These are phyloP conservation scores for Gasterosteus aculeatus DNA, from an alignment of 2,113 vertebrate genomes.

Conservation along the genomic window DNA sequence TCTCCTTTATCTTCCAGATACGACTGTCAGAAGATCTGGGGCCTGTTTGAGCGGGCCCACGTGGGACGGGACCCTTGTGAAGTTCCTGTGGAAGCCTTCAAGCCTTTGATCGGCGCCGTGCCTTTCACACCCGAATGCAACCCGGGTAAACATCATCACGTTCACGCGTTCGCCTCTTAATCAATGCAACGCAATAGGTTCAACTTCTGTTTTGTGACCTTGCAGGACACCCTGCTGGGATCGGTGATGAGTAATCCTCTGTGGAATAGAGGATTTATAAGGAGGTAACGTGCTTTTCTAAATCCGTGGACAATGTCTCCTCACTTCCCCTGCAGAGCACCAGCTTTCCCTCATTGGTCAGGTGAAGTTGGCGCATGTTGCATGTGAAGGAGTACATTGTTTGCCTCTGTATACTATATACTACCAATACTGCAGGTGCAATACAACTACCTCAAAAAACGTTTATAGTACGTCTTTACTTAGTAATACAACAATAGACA, in stretches of 20 bases:
- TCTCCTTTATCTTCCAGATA: conserved; percentile 19
- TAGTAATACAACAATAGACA: no score
- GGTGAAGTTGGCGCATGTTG: not conserved
- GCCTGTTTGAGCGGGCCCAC: conserved; percentile 63
- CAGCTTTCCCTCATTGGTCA: not conserved
- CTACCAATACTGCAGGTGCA: no score
- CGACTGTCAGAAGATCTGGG: conserved; percentile 69
- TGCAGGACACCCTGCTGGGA: conserved; percentile 88
- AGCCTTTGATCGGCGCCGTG: conserved; percentile 35
- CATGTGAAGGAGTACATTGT: not conserved
- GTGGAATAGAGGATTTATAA: no score
- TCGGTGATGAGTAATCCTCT: conserved; percentile 58
- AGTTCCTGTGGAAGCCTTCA: conserved; percentile 66
- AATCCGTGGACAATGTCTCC: not conserved
- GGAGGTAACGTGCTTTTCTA: no score
- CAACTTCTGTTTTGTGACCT: conserved; percentile 71
- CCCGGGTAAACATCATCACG: conserved; percentile 60
- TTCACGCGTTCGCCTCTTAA: not conserved
- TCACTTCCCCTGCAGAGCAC: not conserved
- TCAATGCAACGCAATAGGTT: not conserved
- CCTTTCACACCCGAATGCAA: conserved; percentile 53
- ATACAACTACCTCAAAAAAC: no score
- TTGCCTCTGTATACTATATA: not conserved
- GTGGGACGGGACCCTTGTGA: conserved; percentile 66
- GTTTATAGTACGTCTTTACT: no score